phyloP scores from a whole-genome alignment of 2,113 vertebrate species.

The Psittacula cyanocephala region DNA sequence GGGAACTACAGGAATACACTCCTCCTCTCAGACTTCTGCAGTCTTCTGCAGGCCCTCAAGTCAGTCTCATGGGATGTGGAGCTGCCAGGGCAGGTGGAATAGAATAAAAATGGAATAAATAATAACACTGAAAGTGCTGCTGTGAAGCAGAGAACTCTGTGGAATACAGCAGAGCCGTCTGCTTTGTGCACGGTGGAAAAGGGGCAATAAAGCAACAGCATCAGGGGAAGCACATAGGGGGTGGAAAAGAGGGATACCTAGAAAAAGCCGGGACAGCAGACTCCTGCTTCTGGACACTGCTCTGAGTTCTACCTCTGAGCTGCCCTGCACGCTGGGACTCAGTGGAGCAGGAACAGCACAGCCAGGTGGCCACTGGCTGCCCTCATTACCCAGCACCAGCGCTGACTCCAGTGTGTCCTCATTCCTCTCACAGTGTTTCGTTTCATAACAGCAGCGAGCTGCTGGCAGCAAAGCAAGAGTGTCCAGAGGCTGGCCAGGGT shows the following conservation, averaged over 20 bases:
- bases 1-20: accelerated
- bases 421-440: accelerated
- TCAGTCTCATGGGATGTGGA: neutral
- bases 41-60: neutral
- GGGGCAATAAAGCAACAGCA: accelerated
- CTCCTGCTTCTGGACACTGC: neutral
- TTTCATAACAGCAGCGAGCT: neutral
- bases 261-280: neutral
- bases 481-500: neutral
- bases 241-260: neutral
- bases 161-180: neutral
- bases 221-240: neutral
- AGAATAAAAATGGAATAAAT: neutral
- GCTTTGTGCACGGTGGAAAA: accelerated
- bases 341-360: accelerated
- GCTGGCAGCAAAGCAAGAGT: neutral
- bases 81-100: neutral
- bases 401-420: neutral
- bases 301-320: neutral
- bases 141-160: neutral
- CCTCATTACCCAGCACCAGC: accelerated
- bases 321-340: neutral
- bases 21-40: neutral
- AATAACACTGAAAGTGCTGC: neutral
- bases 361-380: accelerated